These are phyloP conservation scores for Scaptomyza tumidula DNA, from an alignment of 2,888 invertebrate genomes.

Conservation along the genomic window DNA sequence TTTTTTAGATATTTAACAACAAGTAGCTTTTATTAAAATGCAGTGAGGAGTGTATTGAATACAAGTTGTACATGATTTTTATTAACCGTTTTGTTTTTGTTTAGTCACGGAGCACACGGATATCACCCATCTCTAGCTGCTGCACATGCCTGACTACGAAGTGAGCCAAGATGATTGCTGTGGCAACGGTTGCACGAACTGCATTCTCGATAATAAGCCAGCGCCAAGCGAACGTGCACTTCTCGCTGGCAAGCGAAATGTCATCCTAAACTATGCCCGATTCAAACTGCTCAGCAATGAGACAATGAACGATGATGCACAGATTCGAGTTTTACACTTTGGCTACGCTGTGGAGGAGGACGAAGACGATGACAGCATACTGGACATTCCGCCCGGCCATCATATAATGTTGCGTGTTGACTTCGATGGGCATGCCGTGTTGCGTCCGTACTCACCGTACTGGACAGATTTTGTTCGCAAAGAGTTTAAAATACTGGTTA, in stretches of 20 bases:
- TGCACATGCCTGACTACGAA: constrained; percentile 36
- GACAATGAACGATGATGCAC: constrained; percentile 30
- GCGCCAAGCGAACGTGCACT: constrained; percentile 44
- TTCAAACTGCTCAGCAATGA: constrained; percentile 55
- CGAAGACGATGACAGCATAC: constrained; percentile 46
- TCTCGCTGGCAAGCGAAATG: constrained; percentile 62
- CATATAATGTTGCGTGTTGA: constrained; percentile 75
- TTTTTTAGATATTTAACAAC: too few species aligned
- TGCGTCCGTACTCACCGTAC: constrained; percentile 83
- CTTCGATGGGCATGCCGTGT: constrained; percentile 6
- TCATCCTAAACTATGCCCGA: constrained; percentile 61
- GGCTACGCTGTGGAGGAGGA: constrained; percentile 26
- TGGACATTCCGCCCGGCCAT: constrained; percentile 79
- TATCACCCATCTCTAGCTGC: constrained; percentile 31
- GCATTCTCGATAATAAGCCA: constrained; percentile 78
- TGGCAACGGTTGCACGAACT: constrained; percentile 83
- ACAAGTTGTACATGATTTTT: background rate
- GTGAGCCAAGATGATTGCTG: constrained; percentile 80
- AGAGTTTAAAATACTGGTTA: constrained; percentile 87
- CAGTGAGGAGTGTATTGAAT: background rate
- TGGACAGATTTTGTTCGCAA: constrained; percentile 71
- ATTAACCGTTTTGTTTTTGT: background rate
- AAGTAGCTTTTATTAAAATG: background rate
- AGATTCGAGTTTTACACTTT: constrained; percentile 76
- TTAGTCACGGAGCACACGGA: too few species aligned